phyloP scores from a whole-genome alignment of 2,797 vertebrate species.

The Epinephelus malabaricus region DNA sequence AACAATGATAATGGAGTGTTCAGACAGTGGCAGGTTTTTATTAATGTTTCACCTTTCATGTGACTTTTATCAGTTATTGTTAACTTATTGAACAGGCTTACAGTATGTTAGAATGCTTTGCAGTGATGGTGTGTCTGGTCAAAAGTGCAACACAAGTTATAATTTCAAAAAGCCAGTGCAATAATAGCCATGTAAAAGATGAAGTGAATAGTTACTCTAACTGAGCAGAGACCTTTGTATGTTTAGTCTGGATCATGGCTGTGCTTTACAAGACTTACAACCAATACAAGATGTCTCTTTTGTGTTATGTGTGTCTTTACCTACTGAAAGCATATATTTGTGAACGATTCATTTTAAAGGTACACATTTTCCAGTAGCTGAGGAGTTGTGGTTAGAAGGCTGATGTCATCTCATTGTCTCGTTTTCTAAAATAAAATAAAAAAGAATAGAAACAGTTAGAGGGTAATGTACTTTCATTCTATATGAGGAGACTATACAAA shows the following conservation, averaged over 20 bases:
- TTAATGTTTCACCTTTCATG: not conserved
- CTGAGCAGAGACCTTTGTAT: conserved; percentile 7
- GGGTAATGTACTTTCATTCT: no score
- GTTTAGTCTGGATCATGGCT: not conserved
- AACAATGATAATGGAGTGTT: conserved; percentile 22
- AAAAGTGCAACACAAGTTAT: not conserved
- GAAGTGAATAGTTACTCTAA: conserved; percentile 14
- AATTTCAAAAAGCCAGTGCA: not conserved
- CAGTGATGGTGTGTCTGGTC: not conserved
- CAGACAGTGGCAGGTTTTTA: not conserved
- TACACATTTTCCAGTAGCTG: not conserved
- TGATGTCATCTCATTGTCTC: no score
- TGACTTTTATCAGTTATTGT: not conserved
- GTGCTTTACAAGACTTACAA: not conserved
- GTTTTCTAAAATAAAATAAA: conserved; percentile 50
- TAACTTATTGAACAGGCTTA: not conserved
- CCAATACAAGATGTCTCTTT: not conserved
- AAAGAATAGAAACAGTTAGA: not conserved
- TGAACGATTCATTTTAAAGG: not conserved
- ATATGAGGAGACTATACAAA: not conserved
- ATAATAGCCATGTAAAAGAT: not conserved
- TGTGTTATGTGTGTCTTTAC: not conserved
- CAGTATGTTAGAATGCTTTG: not conserved
- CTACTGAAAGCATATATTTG: not conserved
- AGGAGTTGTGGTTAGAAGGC: conserved; percentile 32